Percentiles rank a stretch among this genome's conserved stretches.
These are phyloP conservation scores for Blastobasis lacticolella DNA, from an alignment of 2,888 invertebrate genomes.

Conservation along the genomic window DNA sequence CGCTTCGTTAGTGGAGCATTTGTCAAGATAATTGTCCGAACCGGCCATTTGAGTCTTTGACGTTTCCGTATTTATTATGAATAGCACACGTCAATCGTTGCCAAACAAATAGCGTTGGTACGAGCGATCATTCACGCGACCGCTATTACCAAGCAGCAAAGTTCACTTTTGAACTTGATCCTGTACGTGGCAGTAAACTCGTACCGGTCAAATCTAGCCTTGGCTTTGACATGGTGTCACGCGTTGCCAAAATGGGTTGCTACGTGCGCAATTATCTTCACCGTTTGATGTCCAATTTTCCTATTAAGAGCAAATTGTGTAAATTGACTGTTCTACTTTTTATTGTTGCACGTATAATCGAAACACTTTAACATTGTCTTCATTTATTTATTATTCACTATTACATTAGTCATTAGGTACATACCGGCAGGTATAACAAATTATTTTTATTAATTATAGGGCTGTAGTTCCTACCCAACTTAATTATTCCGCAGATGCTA, in stretches of 20 bases:
- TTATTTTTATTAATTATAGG: no score
- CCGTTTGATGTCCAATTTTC: constrained; percentile 13
- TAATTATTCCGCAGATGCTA: no score
- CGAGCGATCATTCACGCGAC: background rate
- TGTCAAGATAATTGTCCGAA: constrained; percentile 64
- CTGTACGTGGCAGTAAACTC: constrained; percentile 12
- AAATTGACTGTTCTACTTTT: no score
- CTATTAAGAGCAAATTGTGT: background rate
- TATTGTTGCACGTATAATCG: no score
- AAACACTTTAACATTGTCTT: no score
- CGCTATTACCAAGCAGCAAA: background rate
- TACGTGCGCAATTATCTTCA: constrained; percentile 29
- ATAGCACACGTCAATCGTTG: constrained; percentile 16
- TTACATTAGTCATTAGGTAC: no score
- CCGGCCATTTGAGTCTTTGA: constrained; percentile 46
- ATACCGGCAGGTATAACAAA: no score
- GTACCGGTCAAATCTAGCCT: constrained; percentile 27
- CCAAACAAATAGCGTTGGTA: background rate
- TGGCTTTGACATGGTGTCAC: constrained; percentile 50
- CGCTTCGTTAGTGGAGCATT: constrained; percentile 61
- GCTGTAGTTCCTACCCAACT: no score
- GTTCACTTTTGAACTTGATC: background rate
- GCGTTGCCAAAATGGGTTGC: constrained; percentile 38
- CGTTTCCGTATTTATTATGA: constrained; percentile 51
- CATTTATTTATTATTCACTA: no score